Base-by-base conservation (phyloP, 1,140 invertebrate species). In the Bombyx mandarina region DNA sequence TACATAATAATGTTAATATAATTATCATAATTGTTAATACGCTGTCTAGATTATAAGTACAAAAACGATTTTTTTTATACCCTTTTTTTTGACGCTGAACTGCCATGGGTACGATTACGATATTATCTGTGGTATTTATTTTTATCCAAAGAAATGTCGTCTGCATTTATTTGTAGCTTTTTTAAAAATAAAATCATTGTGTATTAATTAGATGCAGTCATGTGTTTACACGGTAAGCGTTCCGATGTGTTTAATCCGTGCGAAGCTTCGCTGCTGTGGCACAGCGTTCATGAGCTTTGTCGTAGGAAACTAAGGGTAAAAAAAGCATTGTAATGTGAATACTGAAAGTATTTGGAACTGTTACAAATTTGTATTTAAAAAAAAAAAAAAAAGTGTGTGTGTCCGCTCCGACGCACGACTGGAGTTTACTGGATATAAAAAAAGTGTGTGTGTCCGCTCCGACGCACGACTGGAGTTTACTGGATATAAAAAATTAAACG, bases 361-460 rank as follows among this genome's bases (percentile, higher is more conserved):
- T 86, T 86, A 86, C 82, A 86, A 86, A 86, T 84, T 86, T 86
- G 82, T 86, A 86, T 86, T 82, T 76, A 68, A 66, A 62, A 66
- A 51, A 51, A 10, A 35, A 18, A 18, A 0, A 18, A n/a, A n/a
- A n/a, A n/a, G n/a, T n/a, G n/a, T n/a, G n/a, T n/a, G n/a, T n/a
- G n/a, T n/a, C n/a, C n/a, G n/a, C n/a, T n/a, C n/a, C n/a, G n/a
- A n/a, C n/a, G n/a, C n/a, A n/a, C n/a, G n/a, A n/a, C n/a, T n/a
- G n/a, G n/a, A n/a, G n/a, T n/a, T n/a, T n/a, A n/a, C n/a, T n/a
- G n/a, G n/a, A n/a, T n/a, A n/a, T n/a, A n/a, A n/a, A n/a, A n/a
- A n/a, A n/a, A n/a, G n/a, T n/a, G n/a, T n/a, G n/a, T n/a, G n/a
- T n/a, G n/a, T n/a, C n/a, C n/a, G n/a, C n/a, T n/a, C n/a, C n/a